Evolutionary conservation across 2,113 vertebrate genomes (phyloP), one percentile per base, ranked within the genome.

Genomic region (Hypocryptadius cinnamomeus): DNA sequence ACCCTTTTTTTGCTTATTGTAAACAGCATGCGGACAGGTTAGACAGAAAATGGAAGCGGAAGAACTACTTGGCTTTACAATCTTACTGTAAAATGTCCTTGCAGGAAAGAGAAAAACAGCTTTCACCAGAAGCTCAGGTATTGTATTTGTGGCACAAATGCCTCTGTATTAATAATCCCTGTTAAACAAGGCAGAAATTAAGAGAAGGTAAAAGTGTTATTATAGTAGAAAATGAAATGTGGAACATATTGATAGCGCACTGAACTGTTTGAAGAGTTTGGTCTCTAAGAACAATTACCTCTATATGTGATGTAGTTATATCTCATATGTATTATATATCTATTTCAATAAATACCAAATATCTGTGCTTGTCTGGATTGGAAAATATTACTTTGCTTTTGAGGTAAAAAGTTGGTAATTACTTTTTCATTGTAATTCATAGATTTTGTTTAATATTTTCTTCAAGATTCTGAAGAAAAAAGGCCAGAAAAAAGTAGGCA

Each of bases 31-130:
- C 99, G 2, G 99, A 99, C 97, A 98, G 99, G 88, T 99, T 99
- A 96, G 99, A 99, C 98, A 98, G 99, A 96, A 99, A 99, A 92
- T 99, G 99, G 99, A 99, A 99, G 92, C 98, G 99, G 96, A 99
- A 99, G 97, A 99, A 99, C 96, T 99, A 99, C 93, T 95, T 99
- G 97, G 99, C 99, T n/a, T 97, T 99, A n/a, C 99, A 99, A n/a
- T 99, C 99, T 8, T 99, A 99, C 92, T 99, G 99, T 96, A 99
- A 99, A 97, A 98, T 99, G 97, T 99, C 99, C 72, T 98, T 99
- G 88, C 99, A 99, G 95, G 99, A 99, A 93, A 98, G 99, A 95
- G 99, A 99, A 97, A 99, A 99, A 54, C 99, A 99, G 44, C 98
- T 99, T 5, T 98, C 98, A 0, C 98, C 99, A 11, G 99, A 99